Evolutionary conservation across 2,113 vertebrate genomes (phyloP).

Genomic region (Myodes glareolus): DNA sequence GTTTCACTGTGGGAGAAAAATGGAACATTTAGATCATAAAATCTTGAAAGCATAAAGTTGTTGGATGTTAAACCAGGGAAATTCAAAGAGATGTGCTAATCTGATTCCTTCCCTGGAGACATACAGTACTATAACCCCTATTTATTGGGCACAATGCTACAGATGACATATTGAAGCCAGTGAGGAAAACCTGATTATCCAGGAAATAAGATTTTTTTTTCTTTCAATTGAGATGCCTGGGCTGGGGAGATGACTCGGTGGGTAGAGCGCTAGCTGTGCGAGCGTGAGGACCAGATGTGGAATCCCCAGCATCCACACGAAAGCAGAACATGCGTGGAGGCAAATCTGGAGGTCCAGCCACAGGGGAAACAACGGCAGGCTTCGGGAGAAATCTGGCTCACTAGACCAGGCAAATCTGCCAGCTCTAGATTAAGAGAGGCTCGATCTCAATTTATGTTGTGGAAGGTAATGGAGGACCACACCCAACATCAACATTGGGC

Average conservation of each 20-base stretch:
- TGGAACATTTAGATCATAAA: constrained; percentile 55
- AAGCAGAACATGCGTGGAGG: neutral
- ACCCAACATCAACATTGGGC: neutral
- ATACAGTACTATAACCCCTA: neutral
- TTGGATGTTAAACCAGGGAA: neutral
- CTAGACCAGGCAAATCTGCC: neutral
- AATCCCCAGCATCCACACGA: no score
- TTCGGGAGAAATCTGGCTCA: neutral
- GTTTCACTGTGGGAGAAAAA: constrained; percentile 21
- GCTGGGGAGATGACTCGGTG: neutral
- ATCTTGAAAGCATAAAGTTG: constrained; percentile 48
- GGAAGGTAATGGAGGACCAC: neutral
- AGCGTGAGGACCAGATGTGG: neutral
- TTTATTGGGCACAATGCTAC: neutral
- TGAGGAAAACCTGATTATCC: neutral
- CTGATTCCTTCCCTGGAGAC: neutral
- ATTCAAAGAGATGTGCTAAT: constrained; percentile 54
- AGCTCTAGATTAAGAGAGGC: neutral
- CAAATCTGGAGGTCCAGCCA: neutral
- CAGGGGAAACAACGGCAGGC: no score
- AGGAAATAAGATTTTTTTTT: neutral
- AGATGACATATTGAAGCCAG: neutral
- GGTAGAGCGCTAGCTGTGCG: neutral
- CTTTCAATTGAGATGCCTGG: neutral
- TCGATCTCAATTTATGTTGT: neutral